phyloP scores from a whole-genome alignment of 2,113 vertebrate genomes.

The Osmerus eperlanus region DNA sequence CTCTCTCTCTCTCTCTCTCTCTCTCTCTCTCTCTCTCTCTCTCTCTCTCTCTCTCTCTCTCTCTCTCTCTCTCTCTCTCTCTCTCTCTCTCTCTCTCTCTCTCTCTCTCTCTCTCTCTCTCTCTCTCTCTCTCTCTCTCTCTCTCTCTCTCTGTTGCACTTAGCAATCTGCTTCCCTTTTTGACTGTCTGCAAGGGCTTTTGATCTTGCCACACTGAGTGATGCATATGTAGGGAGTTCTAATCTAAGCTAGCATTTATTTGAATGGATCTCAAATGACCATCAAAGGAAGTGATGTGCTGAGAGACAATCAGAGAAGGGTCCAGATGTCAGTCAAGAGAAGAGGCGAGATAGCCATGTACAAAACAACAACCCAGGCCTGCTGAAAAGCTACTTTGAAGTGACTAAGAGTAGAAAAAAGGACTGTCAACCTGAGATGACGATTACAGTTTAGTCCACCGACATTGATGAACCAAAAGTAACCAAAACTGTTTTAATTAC shows the following conservation, averaged over 20 bases:
- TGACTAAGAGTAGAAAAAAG: constrained; percentile 11
- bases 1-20: too few relatives aligned
- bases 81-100: too few relatives aligned
- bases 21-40: too few relatives aligned
- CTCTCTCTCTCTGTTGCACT: background rate
- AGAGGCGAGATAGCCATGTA: constrained; percentile 11
- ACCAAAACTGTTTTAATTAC: too few relatives aligned
- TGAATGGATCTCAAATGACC: constrained; percentile 38
- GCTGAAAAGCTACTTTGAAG: constrained; percentile 25
- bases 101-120: background rate
- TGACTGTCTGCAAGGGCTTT: constrained; percentile 19
- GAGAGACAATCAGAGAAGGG: constrained; percentile 21
- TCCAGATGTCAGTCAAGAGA: constrained; percentile 6
- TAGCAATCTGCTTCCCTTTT: constrained; percentile 20
- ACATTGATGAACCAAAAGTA: too few relatives aligned
- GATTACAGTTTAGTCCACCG: background rate
- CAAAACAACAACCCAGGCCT: constrained; percentile 9
- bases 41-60: too few relatives aligned
- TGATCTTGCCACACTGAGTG: constrained; percentile 36
- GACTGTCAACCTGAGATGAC: constrained; percentile 15
- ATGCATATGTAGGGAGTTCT: constrained; percentile 41
- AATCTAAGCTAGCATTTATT: constrained; percentile 36
- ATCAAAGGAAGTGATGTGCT: constrained; percentile 29
- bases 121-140: constrained; percentile 4
- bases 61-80: too few relatives aligned